Evolutionary conservation across 37 sponge, comb jelly and placozoan genomes (phyloP), one percentile per base, ranked within the genome.

Genomic region (Ianthella basta): DNA sequence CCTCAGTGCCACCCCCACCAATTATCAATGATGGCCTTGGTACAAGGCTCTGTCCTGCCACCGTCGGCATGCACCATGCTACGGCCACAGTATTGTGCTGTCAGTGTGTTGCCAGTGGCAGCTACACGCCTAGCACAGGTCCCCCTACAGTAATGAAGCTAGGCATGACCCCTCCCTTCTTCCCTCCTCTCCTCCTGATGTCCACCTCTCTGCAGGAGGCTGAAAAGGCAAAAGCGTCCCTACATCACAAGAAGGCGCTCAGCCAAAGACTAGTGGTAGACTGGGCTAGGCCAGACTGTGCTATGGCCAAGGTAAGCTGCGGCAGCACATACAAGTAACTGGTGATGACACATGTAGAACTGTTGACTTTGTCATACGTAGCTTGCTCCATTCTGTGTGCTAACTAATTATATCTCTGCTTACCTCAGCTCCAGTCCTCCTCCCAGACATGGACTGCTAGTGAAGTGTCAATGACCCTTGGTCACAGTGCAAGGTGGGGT

Each of bases 261-360:
- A 88, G 94, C 4, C 90, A 88, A 80, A 85, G 79, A 56, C 81
- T 94, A 15, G 75, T 83, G 25, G 94, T 94, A 41, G 91, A 94
- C 70, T 94, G 94, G 94, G 94, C 94, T 33, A 85, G 63, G 39
- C 73, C 80, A 13, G 94, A 94, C 54, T 66, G 57, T 32, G 85
- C 57, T 19, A 80, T 70, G 35, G 57, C 37, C 34, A 91, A 87
- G 80, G 87, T 80, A 37, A 44, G 50, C 50, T 10, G 50, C 6
- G 50, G 50, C 8, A 8, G 50, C 50, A 44, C 50, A 10, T 10
- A 8, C 50, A 44, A 44, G 50, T 44, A 8, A 44, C 50, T 10
- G 50, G 50, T 44, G 50, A 44, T 8, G 50, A 10, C 6, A 44
- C 50, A 10, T 3, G 50, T 44, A 8, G 8, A 3, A 44, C 6